Percentiles rank a stretch among this genome's conserved stretches.
Evolutionary conservation across 2,888 invertebrate species (phyloP).

Genomic region (Pinctada fucata): DNA sequence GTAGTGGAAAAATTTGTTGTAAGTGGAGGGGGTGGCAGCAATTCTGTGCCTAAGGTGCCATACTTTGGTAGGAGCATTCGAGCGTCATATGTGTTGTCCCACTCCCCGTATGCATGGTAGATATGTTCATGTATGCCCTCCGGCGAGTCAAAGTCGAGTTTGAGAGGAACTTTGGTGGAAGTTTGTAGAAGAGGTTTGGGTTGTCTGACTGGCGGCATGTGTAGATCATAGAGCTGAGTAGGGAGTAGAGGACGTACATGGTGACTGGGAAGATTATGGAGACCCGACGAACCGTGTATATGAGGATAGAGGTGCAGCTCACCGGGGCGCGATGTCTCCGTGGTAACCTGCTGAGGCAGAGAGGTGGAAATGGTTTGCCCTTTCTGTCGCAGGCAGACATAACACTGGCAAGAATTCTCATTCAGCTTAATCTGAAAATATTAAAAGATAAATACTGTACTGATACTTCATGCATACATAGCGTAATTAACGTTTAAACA

Average conservation of each 20-base stretch:
- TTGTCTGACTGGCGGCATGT: slow-evolving; percentile 58
- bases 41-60: slow-evolving; percentile 61
- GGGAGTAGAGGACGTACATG: slow-evolving; percentile 67
- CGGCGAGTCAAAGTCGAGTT: slow-evolving; percentile 71
- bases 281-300: slow-evolving; percentile 71
- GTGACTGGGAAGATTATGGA: slow-evolving; percentile 49
- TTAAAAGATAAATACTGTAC: neutral
- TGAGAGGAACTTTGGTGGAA: slow-evolving; percentile 61
- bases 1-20: slow-evolving; percentile 62
- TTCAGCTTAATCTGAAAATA: slow-evolving; percentile 59
- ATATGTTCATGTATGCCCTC: slow-evolving; percentile 72
- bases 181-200: slow-evolving; percentile 56
- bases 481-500: no score
- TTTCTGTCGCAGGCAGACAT: slow-evolving; percentile 73
- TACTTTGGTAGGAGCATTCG: slow-evolving; percentile 61
- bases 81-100: slow-evolving; percentile 72
- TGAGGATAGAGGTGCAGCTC: slow-evolving; percentile 74
- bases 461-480: no score
- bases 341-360: slow-evolving; percentile 69
- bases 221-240: slow-evolving; percentile 74
- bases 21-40: slow-evolving; percentile 70
- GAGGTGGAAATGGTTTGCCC: slow-evolving; percentile 71
- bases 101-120: slow-evolving; percentile 73
- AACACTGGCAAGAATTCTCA: slow-evolving; percentile 74
- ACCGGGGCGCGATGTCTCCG: slow-evolving; percentile 66